These are phyloP conservation scores for Drosophila sproati DNA, from an alignment of 1,140 invertebrate species.

Conservation along the genomic window DNA sequence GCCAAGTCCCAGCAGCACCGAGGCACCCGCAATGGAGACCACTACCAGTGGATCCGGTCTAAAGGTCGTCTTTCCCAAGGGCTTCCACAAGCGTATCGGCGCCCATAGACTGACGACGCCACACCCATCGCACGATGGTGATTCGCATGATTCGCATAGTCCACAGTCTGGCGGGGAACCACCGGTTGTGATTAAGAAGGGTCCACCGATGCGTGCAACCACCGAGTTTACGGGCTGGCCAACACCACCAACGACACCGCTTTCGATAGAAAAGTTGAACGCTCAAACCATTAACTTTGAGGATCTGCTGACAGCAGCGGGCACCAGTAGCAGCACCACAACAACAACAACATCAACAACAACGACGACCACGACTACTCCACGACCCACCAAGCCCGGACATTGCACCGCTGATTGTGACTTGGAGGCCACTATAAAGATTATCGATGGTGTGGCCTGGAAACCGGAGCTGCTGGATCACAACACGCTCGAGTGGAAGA, in stretches of 20 bases:
- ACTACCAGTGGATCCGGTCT: constrained; percentile 85
- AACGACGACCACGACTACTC: constrained; percentile 90
- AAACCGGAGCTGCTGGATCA: constrained; percentile 93
- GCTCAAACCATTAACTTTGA: constrained; percentile 87
- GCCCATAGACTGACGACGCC: constrained; percentile 87
- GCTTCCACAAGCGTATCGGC: constrained; percentile 89
- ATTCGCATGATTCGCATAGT: constrained; percentile 33
- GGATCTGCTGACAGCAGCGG: constrained; percentile 64
- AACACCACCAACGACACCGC: constrained; percentile 92
- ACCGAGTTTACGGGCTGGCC: constrained; percentile 96
- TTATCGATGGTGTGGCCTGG: constrained; percentile 92
- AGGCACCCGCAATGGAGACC: constrained; percentile 16
- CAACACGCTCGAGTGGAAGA: constrained; percentile 94
- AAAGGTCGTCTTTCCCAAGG: constrained; percentile 92
- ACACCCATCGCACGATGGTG: constrained; percentile 63
- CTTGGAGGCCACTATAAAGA: constrained; percentile 92
- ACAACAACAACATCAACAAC: constrained; percentile 90
- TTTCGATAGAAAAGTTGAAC: constrained; percentile 92
- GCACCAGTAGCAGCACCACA: constrained; percentile 84
- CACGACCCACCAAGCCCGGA: constrained; percentile 91
- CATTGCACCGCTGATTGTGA: constrained; percentile 92
- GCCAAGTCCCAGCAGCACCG: constrained; percentile 60
- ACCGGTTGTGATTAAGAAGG: constrained; percentile 90
- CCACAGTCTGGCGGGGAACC: constrained; percentile 62
- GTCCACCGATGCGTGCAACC: constrained; percentile 92